Conservation (phyloP, 2,797 vertebrate species). For the Chloroceryle inda region DNA sequence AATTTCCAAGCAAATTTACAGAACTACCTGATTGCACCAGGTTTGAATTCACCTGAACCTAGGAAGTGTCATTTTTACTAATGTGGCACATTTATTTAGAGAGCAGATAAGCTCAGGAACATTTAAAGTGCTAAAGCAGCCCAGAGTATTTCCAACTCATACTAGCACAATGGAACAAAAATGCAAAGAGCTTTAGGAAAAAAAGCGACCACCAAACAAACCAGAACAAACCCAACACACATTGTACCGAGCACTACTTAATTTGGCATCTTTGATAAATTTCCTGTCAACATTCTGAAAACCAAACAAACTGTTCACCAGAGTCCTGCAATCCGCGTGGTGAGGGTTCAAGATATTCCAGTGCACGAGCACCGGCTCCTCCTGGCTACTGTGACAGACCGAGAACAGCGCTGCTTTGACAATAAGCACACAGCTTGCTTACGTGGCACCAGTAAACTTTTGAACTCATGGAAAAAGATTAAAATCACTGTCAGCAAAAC, state of each 20-base stretch:
- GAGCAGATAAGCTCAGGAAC: neutral
- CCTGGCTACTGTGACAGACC: neutral
- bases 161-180: neutral
- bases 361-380: neutral
- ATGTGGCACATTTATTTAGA: neutral
- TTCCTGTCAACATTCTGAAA: neutral
- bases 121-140: neutral
- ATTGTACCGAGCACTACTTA: neutral
- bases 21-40: neutral
- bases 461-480: neutral
- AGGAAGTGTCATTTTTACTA: neutral
- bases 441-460: neutral
- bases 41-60: neutral
- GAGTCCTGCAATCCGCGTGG: neutral
- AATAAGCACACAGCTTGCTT: neutral
- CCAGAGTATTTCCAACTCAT: neutral
- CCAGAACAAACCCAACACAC: no score
- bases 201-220: neutral
- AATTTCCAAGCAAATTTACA: neutral
- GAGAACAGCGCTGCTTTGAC: neutral
- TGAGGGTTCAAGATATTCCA: neutral
- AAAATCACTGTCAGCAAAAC: constrained; percentile 2
- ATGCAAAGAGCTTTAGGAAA: neutral
- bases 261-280: neutral
- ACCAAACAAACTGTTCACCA: neutral